Base-by-base conservation (phyloP, 1,140 invertebrate genomes). In the Battus philenor region DNA sequence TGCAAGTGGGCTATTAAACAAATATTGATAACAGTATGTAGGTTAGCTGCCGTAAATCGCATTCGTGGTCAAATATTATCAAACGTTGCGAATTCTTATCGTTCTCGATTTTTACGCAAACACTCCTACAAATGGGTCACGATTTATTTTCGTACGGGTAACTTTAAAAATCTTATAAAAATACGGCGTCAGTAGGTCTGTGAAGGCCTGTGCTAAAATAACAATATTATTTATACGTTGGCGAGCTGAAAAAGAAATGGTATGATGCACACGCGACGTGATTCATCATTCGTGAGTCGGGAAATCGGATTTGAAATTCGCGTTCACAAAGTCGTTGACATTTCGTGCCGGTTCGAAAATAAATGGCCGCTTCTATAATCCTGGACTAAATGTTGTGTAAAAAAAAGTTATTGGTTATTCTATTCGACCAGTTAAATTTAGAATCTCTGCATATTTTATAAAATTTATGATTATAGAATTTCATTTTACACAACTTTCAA, bases 51-150 rank as follows among this genome's bases (percentile, higher is more conserved):
- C 59, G 66, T 79, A 73, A 56, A 66, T 49, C 57, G 59, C 61
- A 67, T 68, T 65, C 56, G 57, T 59, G 67, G 56, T 69, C 68
- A 63, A 85, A 85, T 73, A 71, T 78, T 84, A 81, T 81, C 80
- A 71, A 76, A 71, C 63, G 73, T 70, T 64, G 78, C 75, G 44
- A 81, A 77, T 75, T 80, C 68, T 85, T 85, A 85, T 84, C 78
- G 33, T 59, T 55, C 54, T 50, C 49, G 47, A 32, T 65, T 68
- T 76, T 76, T 83, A 75, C 55, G 72, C 66, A 77, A 80, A 69
- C 52, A 72, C 47, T 60, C 47, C 38, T 24, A 54, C 47, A 81
- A 80, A 70, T 76, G 49, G 77, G 77, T 84, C 76, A 76, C 47
- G 54, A 60, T 59, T 59, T 77, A 78, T 71, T 73, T 75, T 65